Conservation (phyloP, 2,113 vertebrate species). For the Gracilinanus agilis region DNA sequence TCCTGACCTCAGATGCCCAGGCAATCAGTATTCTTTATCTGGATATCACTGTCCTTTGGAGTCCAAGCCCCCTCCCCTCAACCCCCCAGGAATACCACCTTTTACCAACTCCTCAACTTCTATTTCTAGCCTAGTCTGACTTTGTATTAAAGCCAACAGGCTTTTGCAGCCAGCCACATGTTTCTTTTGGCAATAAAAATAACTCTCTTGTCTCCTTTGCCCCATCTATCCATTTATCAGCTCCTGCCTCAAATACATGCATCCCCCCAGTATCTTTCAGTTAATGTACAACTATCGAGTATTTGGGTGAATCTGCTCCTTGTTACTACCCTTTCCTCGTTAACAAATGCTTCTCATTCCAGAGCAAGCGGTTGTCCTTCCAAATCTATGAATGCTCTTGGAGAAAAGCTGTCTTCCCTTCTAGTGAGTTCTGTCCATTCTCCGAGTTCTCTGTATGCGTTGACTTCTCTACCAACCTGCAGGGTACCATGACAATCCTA, state of each 20-base stretch:
- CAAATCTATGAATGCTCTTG: neutral
- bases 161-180: neutral
- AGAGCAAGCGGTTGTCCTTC: neutral
- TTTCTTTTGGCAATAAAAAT: neutral
- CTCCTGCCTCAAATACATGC: neutral
- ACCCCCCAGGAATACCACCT: neutral
- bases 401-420: conserved; percentile 9
- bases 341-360: neutral
- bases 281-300: neutral
- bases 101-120: neutral
- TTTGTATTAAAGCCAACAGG: accelerated
- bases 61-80: neutral
- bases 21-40: neutral
- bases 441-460: neutral
- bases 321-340: conserved; percentile 39
- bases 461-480: conserved; percentile 41
- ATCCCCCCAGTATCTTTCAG: accelerated
- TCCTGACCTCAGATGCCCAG: neutral
- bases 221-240: neutral
- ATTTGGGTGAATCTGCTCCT: neutral
- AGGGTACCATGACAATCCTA: neutral
- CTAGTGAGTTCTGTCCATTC: neutral
- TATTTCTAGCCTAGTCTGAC: neutral
- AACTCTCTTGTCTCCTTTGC: neutral
- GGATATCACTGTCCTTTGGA: neutral